These are phyloP conservation scores for Phylloscopus whistleri DNA, from an alignment of 2,113 vertebrate genomes.

Conservation along the genomic window DNA sequence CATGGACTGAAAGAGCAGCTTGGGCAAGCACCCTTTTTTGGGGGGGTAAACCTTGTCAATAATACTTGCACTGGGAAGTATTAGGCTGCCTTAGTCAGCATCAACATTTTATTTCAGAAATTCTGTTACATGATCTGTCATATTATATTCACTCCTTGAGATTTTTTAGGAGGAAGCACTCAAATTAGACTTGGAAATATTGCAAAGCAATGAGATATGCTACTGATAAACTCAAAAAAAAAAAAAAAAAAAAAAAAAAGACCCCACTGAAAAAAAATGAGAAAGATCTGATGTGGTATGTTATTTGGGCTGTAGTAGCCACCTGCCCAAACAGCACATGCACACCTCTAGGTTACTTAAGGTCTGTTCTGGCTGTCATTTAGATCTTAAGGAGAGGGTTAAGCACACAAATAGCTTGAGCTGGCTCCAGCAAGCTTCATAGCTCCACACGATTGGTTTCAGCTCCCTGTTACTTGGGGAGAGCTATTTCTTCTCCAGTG, in stretches of 20 bases:
- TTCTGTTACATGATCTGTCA: neutral
- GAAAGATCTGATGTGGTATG: neutral
- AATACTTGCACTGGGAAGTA: neutral
- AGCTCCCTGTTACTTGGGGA: neutral
- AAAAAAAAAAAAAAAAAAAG: neutral
- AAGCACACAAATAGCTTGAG: neutral
- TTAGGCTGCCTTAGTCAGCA: neutral
- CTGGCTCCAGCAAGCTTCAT: neutral
- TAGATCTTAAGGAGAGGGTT: neutral
- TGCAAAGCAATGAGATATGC: neutral
- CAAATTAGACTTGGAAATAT: neutral
- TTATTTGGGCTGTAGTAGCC: neutral
- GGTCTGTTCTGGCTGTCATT: neutral
- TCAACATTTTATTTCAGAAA: neutral
- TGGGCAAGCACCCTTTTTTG: neutral
- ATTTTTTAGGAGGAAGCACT: neutral
- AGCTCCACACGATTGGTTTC: neutral
- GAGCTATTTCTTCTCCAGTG: neutral
- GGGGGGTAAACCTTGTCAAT: neutral
- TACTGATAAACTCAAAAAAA: neutral
- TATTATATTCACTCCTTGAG: neutral
- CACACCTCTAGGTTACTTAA: neutral
- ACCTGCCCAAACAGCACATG: neutral
- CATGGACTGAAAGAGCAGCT: neutral
- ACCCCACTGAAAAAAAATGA: neutral